Conservation (phyloP, 2,888 invertebrate genomes). For the Atherix ibis region DNA sequence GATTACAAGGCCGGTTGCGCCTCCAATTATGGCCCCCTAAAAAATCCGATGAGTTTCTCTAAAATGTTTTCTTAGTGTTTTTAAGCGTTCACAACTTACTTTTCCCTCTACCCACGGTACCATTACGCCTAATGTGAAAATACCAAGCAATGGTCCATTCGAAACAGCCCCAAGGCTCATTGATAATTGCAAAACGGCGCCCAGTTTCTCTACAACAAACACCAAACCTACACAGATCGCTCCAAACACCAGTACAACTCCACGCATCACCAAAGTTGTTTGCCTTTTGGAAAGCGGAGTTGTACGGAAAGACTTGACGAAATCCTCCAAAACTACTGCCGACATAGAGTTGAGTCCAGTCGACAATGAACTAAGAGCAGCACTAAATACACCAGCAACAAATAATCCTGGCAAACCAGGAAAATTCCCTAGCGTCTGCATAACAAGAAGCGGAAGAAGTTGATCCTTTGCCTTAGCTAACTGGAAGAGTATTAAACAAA, state of each 20-base stretch:
- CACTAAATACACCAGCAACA: constrained; percentile 81
- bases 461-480: constrained; percentile 61
- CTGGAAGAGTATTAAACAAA: constrained; percentile 21
- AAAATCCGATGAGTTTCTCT: too few species aligned
- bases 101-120: constrained; percentile 48
- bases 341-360: constrained; percentile 64
- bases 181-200: constrained; percentile 52
- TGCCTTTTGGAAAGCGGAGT: constrained; percentile 37
- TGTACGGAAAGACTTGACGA: constrained; percentile 41
- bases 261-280: constrained; percentile 47
- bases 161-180: constrained; percentile 47
- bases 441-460: constrained; percentile 65
- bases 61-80: neutral
- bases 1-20: constrained; percentile 34
- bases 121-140: constrained; percentile 51
- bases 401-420: constrained; percentile 77
- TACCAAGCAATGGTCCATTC: constrained; percentile 49
- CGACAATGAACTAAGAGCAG: constrained; percentile 68
- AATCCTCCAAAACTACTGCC: constrained; percentile 57
- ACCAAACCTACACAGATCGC: constrained; percentile 44
- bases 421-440: constrained; percentile 62
- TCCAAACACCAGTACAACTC: constrained; percentile 47
- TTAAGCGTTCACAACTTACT: constrained; percentile 23
- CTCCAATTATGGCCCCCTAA: constrained; percentile 40
- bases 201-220: constrained; percentile 48